Conservation (phyloP, 92 coral and sea anemone genomes). For the Parazoanthus darwini region DNA sequence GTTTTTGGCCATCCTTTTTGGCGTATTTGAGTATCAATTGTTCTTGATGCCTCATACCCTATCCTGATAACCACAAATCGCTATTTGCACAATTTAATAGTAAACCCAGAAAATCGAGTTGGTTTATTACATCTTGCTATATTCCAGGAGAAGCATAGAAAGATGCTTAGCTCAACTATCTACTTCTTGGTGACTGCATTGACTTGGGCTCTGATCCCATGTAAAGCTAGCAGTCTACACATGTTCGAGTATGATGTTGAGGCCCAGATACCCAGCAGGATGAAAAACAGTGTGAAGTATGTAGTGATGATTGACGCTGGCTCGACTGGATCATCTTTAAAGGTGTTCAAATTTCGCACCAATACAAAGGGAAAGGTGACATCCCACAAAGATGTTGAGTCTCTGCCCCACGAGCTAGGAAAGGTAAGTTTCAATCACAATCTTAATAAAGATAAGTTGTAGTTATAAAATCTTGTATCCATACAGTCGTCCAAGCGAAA, state of each 20-base stretch:
- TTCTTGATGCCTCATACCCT: too few species aligned
- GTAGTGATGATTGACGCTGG: slow-evolving; percentile 50
- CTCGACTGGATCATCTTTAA: slow-evolving; percentile 30
- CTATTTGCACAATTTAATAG: background rate
- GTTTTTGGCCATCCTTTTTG: too few species aligned
- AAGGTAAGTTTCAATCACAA: background rate
- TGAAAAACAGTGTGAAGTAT: background rate
- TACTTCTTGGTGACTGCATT: background rate
- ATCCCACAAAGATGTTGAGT: background rate
- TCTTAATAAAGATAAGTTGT: background rate
- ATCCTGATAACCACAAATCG: background rate
- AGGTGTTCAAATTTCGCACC: slow-evolving; percentile 37
- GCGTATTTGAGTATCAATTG: too few species aligned
- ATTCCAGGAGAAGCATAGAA: background rate
- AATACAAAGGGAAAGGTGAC: slow-evolving; percentile 25
- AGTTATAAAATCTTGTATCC: background rate
- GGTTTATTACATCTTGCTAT: too few species aligned
- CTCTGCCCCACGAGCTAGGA: slow-evolving; percentile 32
- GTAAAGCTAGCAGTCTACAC: slow-evolving; percentile 12
- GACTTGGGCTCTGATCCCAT: background rate
- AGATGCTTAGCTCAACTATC: background rate
- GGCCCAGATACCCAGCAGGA: background rate
- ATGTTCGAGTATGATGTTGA: background rate
- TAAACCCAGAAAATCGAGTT: background rate
- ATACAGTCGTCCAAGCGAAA: background rate